A percentile compares a stretch with the other conserved stretches of the same genome.
Evolutionary conservation across 2,888 invertebrate species (phyloP).

Genomic region (Euzophera pinguis): DNA sequence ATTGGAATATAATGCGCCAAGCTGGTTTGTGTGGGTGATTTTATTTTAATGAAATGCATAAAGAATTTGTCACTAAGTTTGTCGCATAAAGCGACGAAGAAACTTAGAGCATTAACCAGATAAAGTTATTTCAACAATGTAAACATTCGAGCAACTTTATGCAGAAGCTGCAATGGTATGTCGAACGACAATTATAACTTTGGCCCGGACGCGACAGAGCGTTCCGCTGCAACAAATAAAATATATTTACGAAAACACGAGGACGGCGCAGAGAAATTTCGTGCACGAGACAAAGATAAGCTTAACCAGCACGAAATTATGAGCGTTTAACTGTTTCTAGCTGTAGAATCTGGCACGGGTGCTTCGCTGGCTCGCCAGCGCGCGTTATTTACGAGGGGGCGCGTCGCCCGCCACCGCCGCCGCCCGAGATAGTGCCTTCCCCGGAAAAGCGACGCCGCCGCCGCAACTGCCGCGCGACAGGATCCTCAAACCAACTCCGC

Average conservation of each 20-base stretch:
- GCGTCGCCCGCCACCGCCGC: slow-evolving; percentile 46
- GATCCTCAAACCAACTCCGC: slow-evolving; percentile 23
- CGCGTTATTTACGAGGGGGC: slow-evolving; percentile 76
- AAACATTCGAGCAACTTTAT: slow-evolving; percentile 65
- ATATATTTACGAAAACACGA: slow-evolving; percentile 71
- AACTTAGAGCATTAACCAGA: slow-evolving; percentile 67
- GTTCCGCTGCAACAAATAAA: slow-evolving; percentile 74
- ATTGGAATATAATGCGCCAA: slow-evolving; percentile 2
- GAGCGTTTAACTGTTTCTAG: slow-evolving; percentile 80
- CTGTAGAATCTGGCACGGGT: slow-evolving; percentile 79
- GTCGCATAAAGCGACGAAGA: slow-evolving; percentile 30
- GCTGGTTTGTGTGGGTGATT: background rate
- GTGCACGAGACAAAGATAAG: slow-evolving; percentile 79
- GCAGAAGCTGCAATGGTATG: slow-evolving; percentile 74
- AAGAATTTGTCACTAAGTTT: slow-evolving; percentile 16
- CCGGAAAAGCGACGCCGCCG: slow-evolving; percentile 68
- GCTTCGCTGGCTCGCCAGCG: slow-evolving; percentile 79
- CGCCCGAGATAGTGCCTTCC: slow-evolving; percentile 74
- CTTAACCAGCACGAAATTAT: slow-evolving; percentile 80
- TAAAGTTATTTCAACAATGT: slow-evolving; percentile 72
- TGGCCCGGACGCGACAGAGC: slow-evolving; percentile 67
- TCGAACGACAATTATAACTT: slow-evolving; percentile 78
- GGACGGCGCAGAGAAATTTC: slow-evolving; percentile 70
- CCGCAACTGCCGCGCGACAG: slow-evolving; percentile 37
- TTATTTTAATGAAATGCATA: slow-evolving; percentile 17